Conservation (phyloP, 2,113 vertebrate species). For the Cisticola juncidis region DNA sequence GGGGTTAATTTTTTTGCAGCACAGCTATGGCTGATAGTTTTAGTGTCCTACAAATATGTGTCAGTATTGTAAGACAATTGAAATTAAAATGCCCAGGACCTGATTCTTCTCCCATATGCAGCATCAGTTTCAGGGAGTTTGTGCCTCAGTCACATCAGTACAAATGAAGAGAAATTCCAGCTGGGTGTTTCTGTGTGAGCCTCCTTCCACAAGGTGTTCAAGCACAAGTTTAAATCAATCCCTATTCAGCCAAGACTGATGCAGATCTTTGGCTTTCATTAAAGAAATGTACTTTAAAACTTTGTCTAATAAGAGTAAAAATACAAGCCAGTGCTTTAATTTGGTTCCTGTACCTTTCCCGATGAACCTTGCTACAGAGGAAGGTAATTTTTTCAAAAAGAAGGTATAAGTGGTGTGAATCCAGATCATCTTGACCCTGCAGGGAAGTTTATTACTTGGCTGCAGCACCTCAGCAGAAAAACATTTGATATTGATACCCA, state of each 20-base stretch:
- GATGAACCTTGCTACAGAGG: not conserved
- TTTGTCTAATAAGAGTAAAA: constrained; percentile 3
- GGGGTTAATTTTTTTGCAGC: not conserved
- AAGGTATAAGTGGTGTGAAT: not conserved
- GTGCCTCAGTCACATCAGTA: not conserved
- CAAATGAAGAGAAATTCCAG: not conserved
- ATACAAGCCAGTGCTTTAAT: not conserved
- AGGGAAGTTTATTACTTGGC: not conserved
- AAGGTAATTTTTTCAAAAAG: not conserved
- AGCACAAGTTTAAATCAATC: not conserved
- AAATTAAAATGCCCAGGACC: not conserved
- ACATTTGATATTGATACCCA: not conserved
- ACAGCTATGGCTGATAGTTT: not conserved
- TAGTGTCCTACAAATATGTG: not conserved
- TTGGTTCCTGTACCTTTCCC: not conserved
- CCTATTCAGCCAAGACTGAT: not conserved
- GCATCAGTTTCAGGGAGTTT: not conserved
- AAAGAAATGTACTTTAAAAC: not conserved
- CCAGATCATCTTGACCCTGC: not conserved
- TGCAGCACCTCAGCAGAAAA: not conserved
- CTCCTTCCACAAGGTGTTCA: not conserved
- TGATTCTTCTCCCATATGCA: not conserved
- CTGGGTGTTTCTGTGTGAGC: not conserved
- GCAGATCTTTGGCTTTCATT: not conserved
- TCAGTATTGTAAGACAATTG: not conserved